Percentiles rank a stretch among this genome's conserved stretches.
Evolutionary conservation across 2,797 vertebrate genomes (phyloP).

Genomic region (Chanos chanos): DNA sequence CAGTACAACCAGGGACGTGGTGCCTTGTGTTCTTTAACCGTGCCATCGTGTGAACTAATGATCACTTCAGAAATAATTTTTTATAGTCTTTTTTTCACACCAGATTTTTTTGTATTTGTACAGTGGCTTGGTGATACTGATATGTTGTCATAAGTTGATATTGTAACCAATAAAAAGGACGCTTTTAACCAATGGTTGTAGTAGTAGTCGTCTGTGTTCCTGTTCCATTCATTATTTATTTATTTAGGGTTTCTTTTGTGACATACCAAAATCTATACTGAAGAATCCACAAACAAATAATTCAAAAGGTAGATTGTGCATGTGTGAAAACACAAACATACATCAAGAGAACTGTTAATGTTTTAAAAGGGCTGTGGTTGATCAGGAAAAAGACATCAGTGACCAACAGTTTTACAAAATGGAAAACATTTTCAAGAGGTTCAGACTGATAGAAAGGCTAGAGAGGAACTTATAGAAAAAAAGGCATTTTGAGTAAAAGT

Average conservation of each 20-base stretch:
- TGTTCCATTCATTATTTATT: too few relatives aligned
- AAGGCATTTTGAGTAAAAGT: slow-evolving; percentile 28
- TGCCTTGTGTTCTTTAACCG: slow-evolving; percentile 84
- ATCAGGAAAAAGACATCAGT: too few relatives aligned
- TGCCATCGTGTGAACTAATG: slow-evolving; percentile 86
- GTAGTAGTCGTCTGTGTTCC: too few relatives aligned
- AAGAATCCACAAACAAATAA: too few relatives aligned
- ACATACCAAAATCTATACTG: too few relatives aligned
- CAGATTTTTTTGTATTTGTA: slow-evolving; percentile 92
- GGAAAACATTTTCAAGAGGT: too few relatives aligned
- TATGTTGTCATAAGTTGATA: slow-evolving; percentile 90
- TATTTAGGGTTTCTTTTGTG: too few relatives aligned
- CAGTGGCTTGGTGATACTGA: slow-evolving; percentile 91
- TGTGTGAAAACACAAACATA: too few relatives aligned
- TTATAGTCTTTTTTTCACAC: slow-evolving; percentile 83
- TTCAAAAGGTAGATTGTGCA: too few relatives aligned
- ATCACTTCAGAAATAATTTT: slow-evolving; percentile 83
- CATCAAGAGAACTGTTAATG: too few relatives aligned
- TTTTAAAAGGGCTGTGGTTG: too few relatives aligned
- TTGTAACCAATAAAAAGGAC: slow-evolving; percentile 91
- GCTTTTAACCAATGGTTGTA: slow-evolving; percentile 96
- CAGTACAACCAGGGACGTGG: slow-evolving; percentile 82
- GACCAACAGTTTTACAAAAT: too few relatives aligned
- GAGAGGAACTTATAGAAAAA: slow-evolving; percentile 26
- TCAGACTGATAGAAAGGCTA: slow-evolving; percentile 11